Conservation (phyloP, 2,888 invertebrate genomes). For the Sinohyriopsis cumingii region DNA sequence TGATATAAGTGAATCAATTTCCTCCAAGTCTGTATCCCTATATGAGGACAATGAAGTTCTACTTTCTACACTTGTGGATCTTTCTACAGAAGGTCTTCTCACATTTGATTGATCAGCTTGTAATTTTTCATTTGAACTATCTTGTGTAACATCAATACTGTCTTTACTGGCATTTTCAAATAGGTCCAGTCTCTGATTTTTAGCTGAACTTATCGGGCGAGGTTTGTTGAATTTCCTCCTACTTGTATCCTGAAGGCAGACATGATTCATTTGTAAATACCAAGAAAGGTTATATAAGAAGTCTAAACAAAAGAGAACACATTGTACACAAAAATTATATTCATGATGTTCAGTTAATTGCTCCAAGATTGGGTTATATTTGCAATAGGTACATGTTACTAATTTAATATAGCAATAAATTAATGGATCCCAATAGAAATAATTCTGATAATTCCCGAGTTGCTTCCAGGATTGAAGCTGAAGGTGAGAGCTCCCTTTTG, state of each 20-base stretch:
- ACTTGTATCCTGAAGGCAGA: slow-evolving; percentile 31
- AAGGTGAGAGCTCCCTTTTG: no score
- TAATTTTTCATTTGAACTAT: slow-evolving; percentile 19
- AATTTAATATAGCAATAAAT: no score
- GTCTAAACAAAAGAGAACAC: not conserved
- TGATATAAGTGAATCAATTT: slow-evolving; percentile 36
- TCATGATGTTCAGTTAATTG: no score
- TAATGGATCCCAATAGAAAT: no score
- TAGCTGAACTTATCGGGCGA: slow-evolving; percentile 37
- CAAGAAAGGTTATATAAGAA: not conserved
- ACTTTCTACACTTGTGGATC: no score
- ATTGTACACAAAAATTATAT: not conserved
- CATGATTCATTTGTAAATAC: not conserved
- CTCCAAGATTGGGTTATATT: no score
- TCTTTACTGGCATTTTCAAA: slow-evolving; percentile 34
- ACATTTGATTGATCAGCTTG: no score
- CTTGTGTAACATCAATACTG: slow-evolving; percentile 10
- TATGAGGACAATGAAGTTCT: slow-evolving; percentile 3
- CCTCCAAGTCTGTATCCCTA: slow-evolving; percentile 23
- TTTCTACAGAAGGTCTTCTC: no score
- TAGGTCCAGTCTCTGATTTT: slow-evolving; percentile 36
- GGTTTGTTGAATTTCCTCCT: slow-evolving; percentile 47
- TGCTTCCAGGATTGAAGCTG: no score
- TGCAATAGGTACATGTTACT: no score
- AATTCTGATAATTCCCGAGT: no score